Percentiles rank a stretch among this genome's conserved stretches.
Evolutionary conservation across 2,113 vertebrate genomes (phyloP).

Genomic region (Onychorhynchus coronatus): DNA sequence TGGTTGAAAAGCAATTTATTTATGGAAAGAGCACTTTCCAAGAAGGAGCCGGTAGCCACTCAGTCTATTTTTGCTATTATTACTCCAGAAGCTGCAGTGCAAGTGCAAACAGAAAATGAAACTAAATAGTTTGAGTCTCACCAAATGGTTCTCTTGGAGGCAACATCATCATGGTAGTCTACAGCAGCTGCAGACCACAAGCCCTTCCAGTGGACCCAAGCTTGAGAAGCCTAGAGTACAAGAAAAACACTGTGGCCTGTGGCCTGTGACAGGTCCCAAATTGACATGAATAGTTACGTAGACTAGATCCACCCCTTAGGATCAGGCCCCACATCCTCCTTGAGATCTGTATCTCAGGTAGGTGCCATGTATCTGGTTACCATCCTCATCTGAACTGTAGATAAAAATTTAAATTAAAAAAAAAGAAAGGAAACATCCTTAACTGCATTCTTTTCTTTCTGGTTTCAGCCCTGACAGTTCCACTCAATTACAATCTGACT

Average conservation of each 20-base stretch:
- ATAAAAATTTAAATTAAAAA: background rate
- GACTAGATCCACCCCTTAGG: too few relatives aligned
- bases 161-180: background rate
- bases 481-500: background rate
- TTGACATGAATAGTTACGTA: background rate
- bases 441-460: background rate
- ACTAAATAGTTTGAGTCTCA: background rate
- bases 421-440: fast-evolving
- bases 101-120: background rate
- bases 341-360: background rate
- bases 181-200: background rate
- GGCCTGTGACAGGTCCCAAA: background rate
- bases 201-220: background rate
- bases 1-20: background rate
- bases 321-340: fast-evolving
- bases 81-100: background rate
- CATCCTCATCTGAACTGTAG: background rate
- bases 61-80: background rate
- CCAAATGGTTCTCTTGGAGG: background rate
- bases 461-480: background rate
- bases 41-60: background rate
- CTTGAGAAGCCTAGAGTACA: background rate
- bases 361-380: background rate
- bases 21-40: background rate
- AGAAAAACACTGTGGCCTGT: background rate